These are phyloP conservation scores for Conus ventricosus DNA, from an alignment of 1,140 invertebrate species.

Conservation along the genomic window DNA sequence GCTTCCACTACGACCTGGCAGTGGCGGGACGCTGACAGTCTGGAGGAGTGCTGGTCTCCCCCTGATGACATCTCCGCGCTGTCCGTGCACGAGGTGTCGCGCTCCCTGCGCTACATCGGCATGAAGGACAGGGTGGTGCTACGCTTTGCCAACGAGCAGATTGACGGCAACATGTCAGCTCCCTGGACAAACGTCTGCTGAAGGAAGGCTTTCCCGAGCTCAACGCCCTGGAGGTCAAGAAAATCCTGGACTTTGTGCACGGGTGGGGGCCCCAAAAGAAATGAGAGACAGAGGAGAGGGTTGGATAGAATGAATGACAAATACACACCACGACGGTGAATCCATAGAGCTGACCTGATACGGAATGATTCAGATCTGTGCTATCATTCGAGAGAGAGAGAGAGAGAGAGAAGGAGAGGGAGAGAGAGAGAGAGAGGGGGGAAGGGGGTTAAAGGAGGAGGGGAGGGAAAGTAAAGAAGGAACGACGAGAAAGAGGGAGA, in stretches of 20 bases:
- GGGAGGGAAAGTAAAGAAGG: too few species aligned
- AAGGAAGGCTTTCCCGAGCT: slow-evolving; percentile 71
- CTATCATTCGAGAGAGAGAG: too few species aligned
- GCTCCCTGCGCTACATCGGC: slow-evolving; percentile 68
- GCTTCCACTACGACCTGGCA: slow-evolving; percentile 30
- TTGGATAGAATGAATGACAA: too few species aligned
- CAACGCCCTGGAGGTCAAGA: slow-evolving; percentile 65
- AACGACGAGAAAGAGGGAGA: too few species aligned
- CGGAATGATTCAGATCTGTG: too few species aligned
- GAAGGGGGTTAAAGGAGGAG: too few species aligned
- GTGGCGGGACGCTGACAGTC: slow-evolving; percentile 33
- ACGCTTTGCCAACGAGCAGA: slow-evolving; percentile 68
- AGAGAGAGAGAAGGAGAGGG: too few species aligned
- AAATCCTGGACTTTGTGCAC: slow-evolving; percentile 70
- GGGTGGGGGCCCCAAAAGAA: slow-evolving; percentile 71
- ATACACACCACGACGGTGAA: too few species aligned
- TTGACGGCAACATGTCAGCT: slow-evolving; percentile 69
- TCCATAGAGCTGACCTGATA: too few species aligned
- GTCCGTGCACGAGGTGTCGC: slow-evolving; percentile 66
- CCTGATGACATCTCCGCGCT: slow-evolving; percentile 61
- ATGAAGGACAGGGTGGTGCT: slow-evolving; percentile 70
- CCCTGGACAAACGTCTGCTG: slow-evolving; percentile 65
- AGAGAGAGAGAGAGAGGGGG: too few species aligned
- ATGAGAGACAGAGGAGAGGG: slow-evolving; percentile 9
- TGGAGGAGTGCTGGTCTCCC: slow-evolving; percentile 58